These are phyloP conservation scores for Neodon shergylaensis DNA, from an alignment of 2,113 vertebrate species.

Conservation along the genomic window DNA sequence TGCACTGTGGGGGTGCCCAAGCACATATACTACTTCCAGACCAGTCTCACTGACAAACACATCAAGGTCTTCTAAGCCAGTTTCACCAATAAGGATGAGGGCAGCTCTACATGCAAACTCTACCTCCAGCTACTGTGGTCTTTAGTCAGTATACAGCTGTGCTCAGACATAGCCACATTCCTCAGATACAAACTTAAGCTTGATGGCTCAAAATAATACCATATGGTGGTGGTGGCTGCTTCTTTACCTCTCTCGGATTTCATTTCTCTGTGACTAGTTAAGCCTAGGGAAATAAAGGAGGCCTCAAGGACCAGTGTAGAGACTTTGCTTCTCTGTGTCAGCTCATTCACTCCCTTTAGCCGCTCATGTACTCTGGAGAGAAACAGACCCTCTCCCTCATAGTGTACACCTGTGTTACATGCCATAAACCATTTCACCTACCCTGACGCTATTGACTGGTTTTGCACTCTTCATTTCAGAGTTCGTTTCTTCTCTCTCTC, in stretches of 20 bases:
- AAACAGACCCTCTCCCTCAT: not conserved
- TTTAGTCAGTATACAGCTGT: not conserved
- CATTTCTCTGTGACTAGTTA: not conserved
- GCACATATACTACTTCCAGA: not conserved
- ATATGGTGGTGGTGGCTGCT: not conserved
- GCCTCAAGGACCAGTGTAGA: not conserved
- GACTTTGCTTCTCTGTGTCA: not conserved
- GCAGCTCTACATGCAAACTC: not conserved
- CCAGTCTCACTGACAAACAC: not conserved
- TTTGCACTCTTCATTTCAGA: not conserved
- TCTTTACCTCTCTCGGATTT: not conserved
- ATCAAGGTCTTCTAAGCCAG: not conserved
- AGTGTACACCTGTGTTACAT: too few relatives aligned
- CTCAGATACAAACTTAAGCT: not conserved
- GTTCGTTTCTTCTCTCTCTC: not conserved
- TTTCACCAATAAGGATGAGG: not conserved
- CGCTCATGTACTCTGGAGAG: too few relatives aligned
- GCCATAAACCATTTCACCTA: too few relatives aligned
- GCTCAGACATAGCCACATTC: not conserved
- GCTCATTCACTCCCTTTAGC: not conserved
- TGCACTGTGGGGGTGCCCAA: not conserved
- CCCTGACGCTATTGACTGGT: not conserved
- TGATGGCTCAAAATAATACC: not conserved
- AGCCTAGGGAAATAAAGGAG: not conserved
- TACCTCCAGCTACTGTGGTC: not conserved